Conservation (phyloP, 2,797 vertebrate species). For the Momotus momota region DNA sequence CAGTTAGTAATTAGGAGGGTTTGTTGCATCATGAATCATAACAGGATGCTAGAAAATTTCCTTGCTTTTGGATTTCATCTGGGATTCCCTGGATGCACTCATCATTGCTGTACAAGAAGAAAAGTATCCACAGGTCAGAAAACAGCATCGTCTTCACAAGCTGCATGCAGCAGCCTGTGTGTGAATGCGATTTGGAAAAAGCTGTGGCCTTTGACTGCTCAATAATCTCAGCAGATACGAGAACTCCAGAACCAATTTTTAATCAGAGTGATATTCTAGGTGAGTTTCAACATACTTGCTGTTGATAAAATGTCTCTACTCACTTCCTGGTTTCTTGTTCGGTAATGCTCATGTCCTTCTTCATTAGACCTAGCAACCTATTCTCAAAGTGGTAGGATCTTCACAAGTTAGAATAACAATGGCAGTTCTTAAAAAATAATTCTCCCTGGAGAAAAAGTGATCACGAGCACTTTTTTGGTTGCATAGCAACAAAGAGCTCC, state of each 20-base stretch:
- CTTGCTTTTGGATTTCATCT: neutral
- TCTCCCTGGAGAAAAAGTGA: neutral
- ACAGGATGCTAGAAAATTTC: neutral
- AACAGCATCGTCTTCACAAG: neutral
- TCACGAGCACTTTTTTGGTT: neutral
- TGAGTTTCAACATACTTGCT: neutral
- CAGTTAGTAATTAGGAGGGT: neutral
- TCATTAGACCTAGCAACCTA: neutral
- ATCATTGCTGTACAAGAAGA: neutral
- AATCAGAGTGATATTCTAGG: neutral
- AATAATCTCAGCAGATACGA: neutral
- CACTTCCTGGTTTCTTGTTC: neutral
- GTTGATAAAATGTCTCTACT: neutral
- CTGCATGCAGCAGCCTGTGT: neutral
- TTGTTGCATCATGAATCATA: neutral
- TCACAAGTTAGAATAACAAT: rapidly evolving
- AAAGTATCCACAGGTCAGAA: neutral
- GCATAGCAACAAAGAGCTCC: neutral
- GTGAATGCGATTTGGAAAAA: neutral
- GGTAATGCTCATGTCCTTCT: neutral
- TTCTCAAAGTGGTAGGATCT: neutral
- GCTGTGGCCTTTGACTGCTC: neutral
- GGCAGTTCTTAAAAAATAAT: neutral
- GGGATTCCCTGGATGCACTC: neutral
- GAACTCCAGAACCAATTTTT: neutral